phyloP scores from a whole-genome alignment of 2,113 vertebrate genomes.

The Conger conger region DNA sequence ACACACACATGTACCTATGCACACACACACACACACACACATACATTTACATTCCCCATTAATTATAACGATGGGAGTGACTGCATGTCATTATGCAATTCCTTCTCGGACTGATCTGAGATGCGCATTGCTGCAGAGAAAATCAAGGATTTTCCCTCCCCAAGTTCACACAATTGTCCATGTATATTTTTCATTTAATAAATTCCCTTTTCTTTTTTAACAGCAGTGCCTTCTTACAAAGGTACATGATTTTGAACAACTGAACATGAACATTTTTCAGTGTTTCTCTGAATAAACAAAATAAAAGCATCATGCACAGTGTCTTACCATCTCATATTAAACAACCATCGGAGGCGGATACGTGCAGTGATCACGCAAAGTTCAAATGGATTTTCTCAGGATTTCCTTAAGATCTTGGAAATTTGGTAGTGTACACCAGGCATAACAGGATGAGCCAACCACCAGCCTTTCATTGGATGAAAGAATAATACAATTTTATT shows the following conservation, averaged over 20 bases:
- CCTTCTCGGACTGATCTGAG: background rate
- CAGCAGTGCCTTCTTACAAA: background rate
- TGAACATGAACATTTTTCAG: background rate
- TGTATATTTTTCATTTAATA: background rate
- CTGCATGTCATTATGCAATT: background rate
- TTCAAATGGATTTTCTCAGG: too few relatives aligned
- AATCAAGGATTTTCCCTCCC: too few relatives aligned
- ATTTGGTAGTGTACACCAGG: too few relatives aligned
- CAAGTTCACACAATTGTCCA: background rate
- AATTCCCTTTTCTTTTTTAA: background rate
- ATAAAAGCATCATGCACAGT: too few relatives aligned
- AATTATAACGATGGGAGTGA: constrained; percentile 26
- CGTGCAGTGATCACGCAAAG: too few relatives aligned
- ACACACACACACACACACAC: constrained; percentile 1
- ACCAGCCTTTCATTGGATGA: too few relatives aligned
- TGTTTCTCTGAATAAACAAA: background rate
- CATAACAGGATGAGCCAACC: too few relatives aligned
- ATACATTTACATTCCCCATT: constrained; percentile 9
- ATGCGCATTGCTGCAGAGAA: background rate
- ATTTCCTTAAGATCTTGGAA: too few relatives aligned
- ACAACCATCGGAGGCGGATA: too few relatives aligned
- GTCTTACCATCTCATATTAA: too few relatives aligned
- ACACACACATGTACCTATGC: constrained; percentile 1
- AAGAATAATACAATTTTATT: too few relatives aligned
- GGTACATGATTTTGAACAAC: background rate